Evolutionary conservation across 2,797 vertebrate genomes (phyloP).

Genomic region (Ara ararauna): DNA sequence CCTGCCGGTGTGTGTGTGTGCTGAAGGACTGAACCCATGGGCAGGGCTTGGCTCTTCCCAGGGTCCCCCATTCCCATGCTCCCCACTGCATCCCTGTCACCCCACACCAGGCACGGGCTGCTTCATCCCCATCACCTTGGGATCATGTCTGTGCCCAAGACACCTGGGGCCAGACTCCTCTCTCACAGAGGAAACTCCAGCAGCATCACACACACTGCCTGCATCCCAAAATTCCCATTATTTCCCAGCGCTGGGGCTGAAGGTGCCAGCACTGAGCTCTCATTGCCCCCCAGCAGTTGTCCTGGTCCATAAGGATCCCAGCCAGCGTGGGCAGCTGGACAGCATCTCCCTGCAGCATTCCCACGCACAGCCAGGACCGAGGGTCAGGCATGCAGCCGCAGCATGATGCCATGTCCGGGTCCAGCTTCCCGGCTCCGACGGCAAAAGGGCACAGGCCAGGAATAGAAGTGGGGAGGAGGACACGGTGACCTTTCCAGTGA

Average conservation of each 20-base stretch:
- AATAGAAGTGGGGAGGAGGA: slow-evolving; percentile 48
- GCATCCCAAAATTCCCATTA: neutral
- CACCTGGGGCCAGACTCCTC: neutral
- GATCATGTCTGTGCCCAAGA: accelerated
- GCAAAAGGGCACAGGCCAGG: slow-evolving; percentile 57
- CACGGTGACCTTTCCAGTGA: slow-evolving; percentile 64
- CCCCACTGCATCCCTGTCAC: neutral
- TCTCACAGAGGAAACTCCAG: neutral
- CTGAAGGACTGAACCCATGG: neutral
- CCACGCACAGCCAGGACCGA: neutral
- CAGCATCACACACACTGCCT: accelerated
- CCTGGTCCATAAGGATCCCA: neutral
- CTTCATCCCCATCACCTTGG: neutral
- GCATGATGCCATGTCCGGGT: neutral
- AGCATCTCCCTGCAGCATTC: neutral
- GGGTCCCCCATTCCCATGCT: accelerated
- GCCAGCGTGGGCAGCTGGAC: neutral
- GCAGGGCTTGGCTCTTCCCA: accelerated
- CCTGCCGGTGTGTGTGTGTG: accelerated
- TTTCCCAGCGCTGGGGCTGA: accelerated
- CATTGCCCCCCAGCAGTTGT: neutral
- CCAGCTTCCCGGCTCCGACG: neutral
- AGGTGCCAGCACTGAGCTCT: neutral
- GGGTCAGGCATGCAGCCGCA: neutral
- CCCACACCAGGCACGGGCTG: neutral